Evolutionary conservation across 2,888 invertebrate species (phyloP), one percentile per base, ranked within the genome.

Genomic region (Habrosyne pyritoides): DNA sequence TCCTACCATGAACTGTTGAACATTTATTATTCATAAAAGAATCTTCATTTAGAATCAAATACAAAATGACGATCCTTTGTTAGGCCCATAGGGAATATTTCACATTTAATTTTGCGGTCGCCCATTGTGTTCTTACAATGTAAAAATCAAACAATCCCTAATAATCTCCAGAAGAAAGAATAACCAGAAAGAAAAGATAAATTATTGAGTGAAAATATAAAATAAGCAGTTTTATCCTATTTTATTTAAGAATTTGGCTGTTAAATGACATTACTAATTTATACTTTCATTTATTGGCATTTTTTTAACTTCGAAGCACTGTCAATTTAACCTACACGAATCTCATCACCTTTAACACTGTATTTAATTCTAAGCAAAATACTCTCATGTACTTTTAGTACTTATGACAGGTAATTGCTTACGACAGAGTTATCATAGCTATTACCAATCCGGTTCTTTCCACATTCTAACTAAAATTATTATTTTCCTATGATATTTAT

Each of bases 1-100:
- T 36, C 14, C 26, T 8, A 47, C n/a, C n/a, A n/a, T 18, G 47
- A 26, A 10, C 21, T 12, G 18, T 30, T 21, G 8, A 28, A 30
- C 18, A 28, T 50, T 18, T 21, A 21, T 12, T 50, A 12, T 50
- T 28, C 14, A n/a, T 28, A 30, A 50, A 50, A 28, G 28, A 28
- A 21, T 30, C 50, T 50, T 28, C 50, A 50, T 50, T 50, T 50
- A 18, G 30, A 21, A 30, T 50, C 12, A 21, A 50, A 50, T 24
- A 50, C 28, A 30, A 50, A 50, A 50, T 22, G n/a, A 14, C 48
- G 48, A 28, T 50, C 50, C 21, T 50, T 50, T 50, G 50, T 50
- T 42, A 18, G 21, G 18, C 28, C 28, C 4, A 18, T 50, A 21
- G 49, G 24, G 14, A 26, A 50, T 50, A 28, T 28, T 30, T n/a